Evolutionary conservation across 2,888 invertebrate genomes (phyloP).

Genomic region (Syritta pipiens): DNA sequence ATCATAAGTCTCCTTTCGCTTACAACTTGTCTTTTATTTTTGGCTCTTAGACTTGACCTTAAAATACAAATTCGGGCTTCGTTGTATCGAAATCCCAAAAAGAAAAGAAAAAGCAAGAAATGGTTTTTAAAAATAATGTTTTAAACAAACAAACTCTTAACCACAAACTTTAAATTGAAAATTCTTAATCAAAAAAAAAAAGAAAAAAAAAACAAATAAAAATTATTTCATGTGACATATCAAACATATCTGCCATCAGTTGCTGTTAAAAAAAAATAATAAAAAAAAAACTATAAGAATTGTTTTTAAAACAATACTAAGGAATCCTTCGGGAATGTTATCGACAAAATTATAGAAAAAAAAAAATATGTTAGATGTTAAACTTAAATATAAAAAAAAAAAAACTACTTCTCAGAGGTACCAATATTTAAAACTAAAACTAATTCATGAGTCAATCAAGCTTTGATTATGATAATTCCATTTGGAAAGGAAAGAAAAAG

Average conservation of each 20-base stretch:
- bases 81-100: too few species aligned
- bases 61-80: too few species aligned
- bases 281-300: not conserved
- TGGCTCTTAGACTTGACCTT: too few species aligned
- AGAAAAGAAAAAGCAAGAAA: too few species aligned
- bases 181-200: not conserved
- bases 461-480: too few species aligned
- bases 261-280: not conserved
- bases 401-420: conserved; percentile 19
- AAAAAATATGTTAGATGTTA: not conserved
- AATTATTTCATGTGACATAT: conserved; percentile 13
- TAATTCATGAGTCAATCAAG: too few species aligned
- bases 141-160: too few species aligned
- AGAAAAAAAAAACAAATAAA: not conserved
- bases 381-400: not conserved
- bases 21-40: too few species aligned
- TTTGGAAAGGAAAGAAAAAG: too few species aligned
- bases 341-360: not conserved
- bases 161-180: not conserved
- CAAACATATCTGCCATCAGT: conserved; percentile 32
- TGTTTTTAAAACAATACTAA: not conserved
- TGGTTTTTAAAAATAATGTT: too few species aligned
- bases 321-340: not conserved
- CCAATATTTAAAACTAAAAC: not conserved
- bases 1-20: too few species aligned